Evolutionary conservation across 2,888 invertebrate species (phyloP).

Genomic region (Lithophane semibrunnea): DNA sequence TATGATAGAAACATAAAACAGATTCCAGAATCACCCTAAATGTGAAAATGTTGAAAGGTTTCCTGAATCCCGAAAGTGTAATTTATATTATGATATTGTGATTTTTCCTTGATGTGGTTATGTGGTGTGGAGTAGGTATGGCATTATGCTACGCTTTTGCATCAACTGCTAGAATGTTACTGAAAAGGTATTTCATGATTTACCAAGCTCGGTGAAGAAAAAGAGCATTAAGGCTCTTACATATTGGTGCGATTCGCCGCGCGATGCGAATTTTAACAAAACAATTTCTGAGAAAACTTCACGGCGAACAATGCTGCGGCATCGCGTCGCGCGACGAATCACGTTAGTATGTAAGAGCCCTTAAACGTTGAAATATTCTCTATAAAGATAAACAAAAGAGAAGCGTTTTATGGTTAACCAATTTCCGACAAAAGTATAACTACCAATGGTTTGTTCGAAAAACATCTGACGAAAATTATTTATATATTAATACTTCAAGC

Average conservation of each 20-base stretch:
- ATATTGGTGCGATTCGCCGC: too few relatives aligned
- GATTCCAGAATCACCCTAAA: not conserved
- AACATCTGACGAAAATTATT: not conserved
- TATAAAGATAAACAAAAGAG: not conserved
- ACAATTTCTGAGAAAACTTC: too few relatives aligned
- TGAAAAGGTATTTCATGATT: not conserved
- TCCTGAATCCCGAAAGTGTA: not conserved
- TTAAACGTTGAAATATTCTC: not conserved
- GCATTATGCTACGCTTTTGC: not conserved
- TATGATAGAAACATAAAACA: not conserved
- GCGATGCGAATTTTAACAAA: too few relatives aligned
- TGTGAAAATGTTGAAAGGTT: not conserved
- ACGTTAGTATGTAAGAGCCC: too few relatives aligned
- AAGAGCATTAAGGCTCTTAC: too few relatives aligned
- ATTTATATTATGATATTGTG: not conserved
- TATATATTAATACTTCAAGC: too few relatives aligned
- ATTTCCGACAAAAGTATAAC: not conserved
- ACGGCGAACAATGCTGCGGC: too few relatives aligned
- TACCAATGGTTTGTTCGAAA: not conserved
- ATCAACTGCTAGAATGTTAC: not conserved
- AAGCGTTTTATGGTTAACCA: not conserved
- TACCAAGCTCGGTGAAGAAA: not conserved
- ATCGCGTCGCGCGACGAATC: too few relatives aligned
- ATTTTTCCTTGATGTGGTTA: not conserved
- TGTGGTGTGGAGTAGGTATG: not conserved